phyloP scores from a whole-genome alignment of 2,888 invertebrate genomes.

The Orthonychiurus folsomi region DNA sequence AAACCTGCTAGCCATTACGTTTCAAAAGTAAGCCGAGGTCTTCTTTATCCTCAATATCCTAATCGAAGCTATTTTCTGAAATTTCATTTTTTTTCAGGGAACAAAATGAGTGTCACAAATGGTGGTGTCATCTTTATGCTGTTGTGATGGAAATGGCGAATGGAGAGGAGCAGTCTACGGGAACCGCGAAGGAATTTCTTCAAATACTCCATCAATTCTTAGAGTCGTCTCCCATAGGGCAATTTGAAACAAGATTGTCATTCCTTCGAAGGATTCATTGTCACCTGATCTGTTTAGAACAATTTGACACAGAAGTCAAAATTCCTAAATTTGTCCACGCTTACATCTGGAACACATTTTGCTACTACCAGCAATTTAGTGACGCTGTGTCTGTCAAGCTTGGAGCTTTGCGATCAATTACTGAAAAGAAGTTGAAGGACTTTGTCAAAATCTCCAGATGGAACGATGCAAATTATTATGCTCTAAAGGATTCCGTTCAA shows the following conservation, averaged over 20 bases:
- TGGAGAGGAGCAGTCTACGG: conserved; percentile 23
- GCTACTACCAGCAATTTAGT: conserved; percentile 74
- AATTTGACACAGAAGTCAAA: too few relatives aligned
- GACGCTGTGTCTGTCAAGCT: conserved; percentile 57
- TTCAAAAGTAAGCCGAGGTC: conserved; percentile 48
- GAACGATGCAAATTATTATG: conserved; percentile 90
- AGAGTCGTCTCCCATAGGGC: conserved; percentile 70
- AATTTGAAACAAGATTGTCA: conserved; percentile 68
- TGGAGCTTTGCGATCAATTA: conserved; percentile 61
- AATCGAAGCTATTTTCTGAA: background rate
- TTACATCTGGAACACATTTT: conserved; percentile 65
- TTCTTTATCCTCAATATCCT: background rate
- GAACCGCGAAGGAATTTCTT: conserved; percentile 47
- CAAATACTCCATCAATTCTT: conserved; percentile 68
- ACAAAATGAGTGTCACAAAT: conserved; percentile 62
- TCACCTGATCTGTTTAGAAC: conserved; percentile 58
- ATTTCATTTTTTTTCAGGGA: conserved; percentile 47
- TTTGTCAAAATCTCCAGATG: conserved; percentile 91
- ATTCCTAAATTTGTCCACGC: too few relatives aligned
- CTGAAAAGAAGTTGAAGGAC: conserved; percentile 84
- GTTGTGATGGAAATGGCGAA: conserved; percentile 39
- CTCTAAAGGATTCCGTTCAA: conserved; percentile 77
- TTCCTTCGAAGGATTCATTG: conserved; percentile 73
- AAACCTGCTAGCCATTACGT: conserved; percentile 62
- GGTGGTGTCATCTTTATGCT: conserved; percentile 84